Base-by-base conservation (phyloP, 2,888 invertebrate genomes). In the Macaria liturata region DNA sequence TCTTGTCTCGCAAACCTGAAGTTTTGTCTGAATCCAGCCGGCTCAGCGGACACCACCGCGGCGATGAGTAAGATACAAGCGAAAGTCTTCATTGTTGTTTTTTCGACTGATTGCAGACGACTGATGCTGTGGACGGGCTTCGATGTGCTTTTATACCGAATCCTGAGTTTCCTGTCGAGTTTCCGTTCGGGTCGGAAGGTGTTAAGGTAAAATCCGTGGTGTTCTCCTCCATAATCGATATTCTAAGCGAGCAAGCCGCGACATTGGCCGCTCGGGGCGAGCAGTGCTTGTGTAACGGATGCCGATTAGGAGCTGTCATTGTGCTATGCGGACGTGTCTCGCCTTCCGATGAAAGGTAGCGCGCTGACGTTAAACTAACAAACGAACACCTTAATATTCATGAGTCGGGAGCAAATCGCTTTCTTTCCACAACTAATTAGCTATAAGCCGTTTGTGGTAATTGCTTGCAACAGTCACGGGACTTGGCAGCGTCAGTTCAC, bases 281-380 rank as follows among this genome's bases (percentile, higher is more conserved):
- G 77, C 82, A 84, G 86, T 83, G 77, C 72, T 91, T 86, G 87
- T 76, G 85, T 86, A 88, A 91, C 71, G 69, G 71, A 69, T 71
- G 74, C 80, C 86, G 88, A 87, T 89, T 90, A 89, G 87, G 81
- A 81, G 75, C 75, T 80, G 85, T 81, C 88, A 88, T 89, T 90
- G 91, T 87, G 74, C 74, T 75, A 67, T 37, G 69, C 64, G 77
- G 54, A 86, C 89, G 88, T 88, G 90, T 78, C 76, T 57, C 54
- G 84, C 71, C 65, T 86, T 65, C 69, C 56, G 31, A 61, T 46
- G 32, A 39, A 53, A 69, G 72, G 74, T 79, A 78, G 71, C 77
- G 67, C 74, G 74, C 77, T 78, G 76, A 76, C 79, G 77, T 81
- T 81, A 84, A 84, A 44, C 44, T 44, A 78, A 69, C 78, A 67